phyloP scores from a whole-genome alignment of 2,888 invertebrate genomes.

The Schizotus pectinicornis region DNA sequence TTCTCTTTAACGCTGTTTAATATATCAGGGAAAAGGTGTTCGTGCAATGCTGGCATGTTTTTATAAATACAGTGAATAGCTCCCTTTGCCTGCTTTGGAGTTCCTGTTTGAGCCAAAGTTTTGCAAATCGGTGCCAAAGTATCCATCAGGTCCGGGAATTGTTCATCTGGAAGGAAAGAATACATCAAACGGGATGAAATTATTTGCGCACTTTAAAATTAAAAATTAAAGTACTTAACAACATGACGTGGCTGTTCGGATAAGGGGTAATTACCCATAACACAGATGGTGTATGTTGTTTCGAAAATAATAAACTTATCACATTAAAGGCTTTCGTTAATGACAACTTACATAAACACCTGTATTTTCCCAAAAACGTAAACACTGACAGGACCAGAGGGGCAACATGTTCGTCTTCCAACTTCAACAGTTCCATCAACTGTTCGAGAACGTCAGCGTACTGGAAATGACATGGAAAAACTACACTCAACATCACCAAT shows the following conservation, averaged over 20 bases:
- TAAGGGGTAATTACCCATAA: too few species aligned
- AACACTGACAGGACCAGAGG: constrained; percentile 83
- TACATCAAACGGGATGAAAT: neutral
- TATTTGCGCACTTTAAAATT: neutral
- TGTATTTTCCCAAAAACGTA: constrained; percentile 86
- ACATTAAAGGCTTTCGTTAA: neutral
- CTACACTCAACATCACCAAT: constrained; percentile 86
- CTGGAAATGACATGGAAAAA: constrained; percentile 92
- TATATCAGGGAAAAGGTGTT: constrained; percentile 81
- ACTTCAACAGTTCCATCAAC: constrained; percentile 76
- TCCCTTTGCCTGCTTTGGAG: constrained; percentile 95
- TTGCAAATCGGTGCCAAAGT: constrained; percentile 86
- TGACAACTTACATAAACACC: constrained; percentile 73
- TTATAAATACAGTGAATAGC: constrained; percentile 91
- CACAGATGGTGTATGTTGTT: too few species aligned
- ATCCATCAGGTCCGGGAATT: constrained; percentile 77
- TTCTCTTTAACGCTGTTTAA: constrained; percentile 80
- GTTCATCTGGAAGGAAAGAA: constrained; percentile 63
- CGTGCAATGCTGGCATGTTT: constrained; percentile 76
- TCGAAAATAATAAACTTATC: neutral
- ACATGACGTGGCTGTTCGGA: too few species aligned
- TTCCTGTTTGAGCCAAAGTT: constrained; percentile 86
- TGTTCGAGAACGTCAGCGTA: constrained; percentile 82
- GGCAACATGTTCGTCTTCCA: constrained; percentile 81
- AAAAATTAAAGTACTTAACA: neutral